Conservation (phyloP, 2,797 vertebrate genomes). For the Poeciliopsis paucimaculata region DNA sequence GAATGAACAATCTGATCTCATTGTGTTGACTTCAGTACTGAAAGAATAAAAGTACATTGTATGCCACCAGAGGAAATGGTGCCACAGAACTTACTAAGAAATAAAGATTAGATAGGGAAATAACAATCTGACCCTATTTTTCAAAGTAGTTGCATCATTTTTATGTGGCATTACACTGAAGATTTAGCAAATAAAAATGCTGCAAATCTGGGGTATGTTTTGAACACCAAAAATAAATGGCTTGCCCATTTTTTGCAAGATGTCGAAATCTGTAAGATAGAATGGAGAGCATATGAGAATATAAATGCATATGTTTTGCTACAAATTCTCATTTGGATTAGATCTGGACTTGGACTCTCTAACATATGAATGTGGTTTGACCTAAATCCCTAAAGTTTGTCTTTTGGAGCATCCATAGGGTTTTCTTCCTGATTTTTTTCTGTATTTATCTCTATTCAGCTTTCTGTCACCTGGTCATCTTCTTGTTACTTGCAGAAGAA, state of each 20-base stretch:
- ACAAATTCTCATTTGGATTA: background rate
- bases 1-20: slow-evolving; percentile 71
- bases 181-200: background rate
- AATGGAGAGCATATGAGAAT: background rate
- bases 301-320: background rate
- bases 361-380: background rate
- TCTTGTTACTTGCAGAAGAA: background rate
- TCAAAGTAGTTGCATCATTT: background rate
- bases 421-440: background rate
- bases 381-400: background rate
- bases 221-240: background rate
- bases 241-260: background rate
- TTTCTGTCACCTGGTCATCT: background rate
- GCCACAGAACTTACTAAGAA: slow-evolving; percentile 6
- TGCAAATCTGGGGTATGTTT: background rate
- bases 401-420: background rate
- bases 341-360: background rate
- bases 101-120: background rate
- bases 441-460: background rate
- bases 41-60: slow-evolving; percentile 49
- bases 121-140: background rate
- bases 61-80: slow-evolving; percentile 18
- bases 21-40: slow-evolving; percentile 65
- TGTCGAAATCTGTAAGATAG: background rate
- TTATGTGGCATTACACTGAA: background rate